These are phyloP conservation scores for Thecophora atra DNA, from an alignment of 2,888 invertebrate species.

Conservation along the genomic window DNA sequence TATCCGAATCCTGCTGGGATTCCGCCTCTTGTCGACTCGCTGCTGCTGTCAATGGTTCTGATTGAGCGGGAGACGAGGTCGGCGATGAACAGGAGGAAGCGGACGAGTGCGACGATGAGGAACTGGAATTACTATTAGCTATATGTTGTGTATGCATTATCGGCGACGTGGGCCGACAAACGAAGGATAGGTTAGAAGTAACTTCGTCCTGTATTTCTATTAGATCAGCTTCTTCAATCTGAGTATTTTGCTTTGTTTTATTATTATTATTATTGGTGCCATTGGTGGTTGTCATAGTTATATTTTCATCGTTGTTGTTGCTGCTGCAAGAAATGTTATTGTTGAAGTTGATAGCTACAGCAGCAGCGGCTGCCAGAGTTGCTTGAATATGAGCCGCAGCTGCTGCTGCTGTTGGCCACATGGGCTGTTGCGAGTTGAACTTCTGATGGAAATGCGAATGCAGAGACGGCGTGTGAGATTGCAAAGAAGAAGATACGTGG, in stretches of 20 bases:
- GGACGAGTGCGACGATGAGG: conserved; percentile 34
- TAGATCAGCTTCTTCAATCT: conserved; percentile 6
- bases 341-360: conserved; percentile 43
- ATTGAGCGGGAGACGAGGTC: conserved; percentile 49
- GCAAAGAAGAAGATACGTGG: conserved; percentile 9
- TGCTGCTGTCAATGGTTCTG: conserved; percentile 42
- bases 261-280: conserved; percentile 15
- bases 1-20: conserved; percentile 74
- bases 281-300: conserved; percentile 2
- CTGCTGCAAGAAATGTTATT: background rate
- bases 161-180: conserved; percentile 48
- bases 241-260: background rate
- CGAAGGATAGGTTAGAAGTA: background rate
- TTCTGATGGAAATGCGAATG: conserved; percentile 47
- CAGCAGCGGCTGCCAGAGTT: conserved; percentile 61
- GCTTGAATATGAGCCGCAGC: conserved; percentile 76
- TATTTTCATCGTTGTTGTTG: conserved; percentile 33
- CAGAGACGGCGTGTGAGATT: conserved; percentile 42
- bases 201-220: background rate
- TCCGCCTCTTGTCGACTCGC: conserved; percentile 39
- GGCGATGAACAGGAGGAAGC: conserved; percentile 43
- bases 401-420: conserved; percentile 72
- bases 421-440: conserved; percentile 55
- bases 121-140: conserved; percentile 13
- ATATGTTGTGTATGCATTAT: conserved; percentile 22